These are phyloP conservation scores for Gastrophryne carolinensis DNA, from an alignment of 2,797 vertebrate genomes.

Conservation along the genomic window DNA sequence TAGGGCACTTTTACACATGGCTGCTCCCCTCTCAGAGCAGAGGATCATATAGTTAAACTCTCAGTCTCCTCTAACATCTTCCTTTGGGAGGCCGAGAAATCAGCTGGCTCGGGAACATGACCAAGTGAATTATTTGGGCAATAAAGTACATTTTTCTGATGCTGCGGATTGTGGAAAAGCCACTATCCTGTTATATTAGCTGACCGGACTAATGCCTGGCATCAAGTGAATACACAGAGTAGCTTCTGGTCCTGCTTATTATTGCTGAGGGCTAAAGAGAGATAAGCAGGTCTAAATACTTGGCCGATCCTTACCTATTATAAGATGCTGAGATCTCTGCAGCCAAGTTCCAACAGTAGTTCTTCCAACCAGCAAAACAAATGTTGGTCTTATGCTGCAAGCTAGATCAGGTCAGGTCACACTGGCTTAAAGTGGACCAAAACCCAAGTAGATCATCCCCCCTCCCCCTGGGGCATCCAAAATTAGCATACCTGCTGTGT, in stretches of 20 bases:
- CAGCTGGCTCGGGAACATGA: neutral
- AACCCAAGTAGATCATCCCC: too few species aligned
- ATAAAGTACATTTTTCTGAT: neutral
- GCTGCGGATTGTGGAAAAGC: neutral
- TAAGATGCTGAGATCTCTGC: too few species aligned
- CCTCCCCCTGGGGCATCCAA: too few species aligned
- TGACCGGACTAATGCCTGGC: neutral
- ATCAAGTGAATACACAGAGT: neutral
- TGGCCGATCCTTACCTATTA: too few species aligned
- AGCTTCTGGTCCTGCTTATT: neutral
- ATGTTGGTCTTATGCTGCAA: too few species aligned
- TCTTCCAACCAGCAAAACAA: too few species aligned
- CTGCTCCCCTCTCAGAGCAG: neutral
- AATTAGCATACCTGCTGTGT: too few species aligned
- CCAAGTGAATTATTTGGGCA: conserved; percentile 20
- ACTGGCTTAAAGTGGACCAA: too few species aligned
- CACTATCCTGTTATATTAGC: neutral
- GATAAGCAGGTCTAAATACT: too few species aligned
- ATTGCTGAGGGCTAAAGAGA: neutral
- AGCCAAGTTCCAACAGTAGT: too few species aligned
- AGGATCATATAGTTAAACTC: neutral
- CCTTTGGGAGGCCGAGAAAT: conserved; percentile 10
- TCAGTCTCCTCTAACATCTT: conserved; percentile 1
- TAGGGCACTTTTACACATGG: conserved; percentile 16
- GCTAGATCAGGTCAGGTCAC: too few species aligned